Base-by-base conservation (phyloP, 2,113 vertebrate species). In the Cochlearius cochlearius region DNA sequence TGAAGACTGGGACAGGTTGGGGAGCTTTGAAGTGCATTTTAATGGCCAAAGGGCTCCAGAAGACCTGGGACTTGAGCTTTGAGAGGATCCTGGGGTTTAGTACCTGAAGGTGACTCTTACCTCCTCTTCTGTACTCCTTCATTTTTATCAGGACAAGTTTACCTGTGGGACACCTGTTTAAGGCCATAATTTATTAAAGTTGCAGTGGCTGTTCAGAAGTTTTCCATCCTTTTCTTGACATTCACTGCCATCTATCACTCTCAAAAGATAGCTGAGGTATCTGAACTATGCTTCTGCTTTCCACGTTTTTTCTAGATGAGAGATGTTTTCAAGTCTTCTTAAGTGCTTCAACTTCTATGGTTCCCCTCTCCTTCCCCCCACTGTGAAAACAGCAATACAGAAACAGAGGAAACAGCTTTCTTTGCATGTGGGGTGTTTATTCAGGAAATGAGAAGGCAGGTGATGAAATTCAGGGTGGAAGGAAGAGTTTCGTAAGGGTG, bases 401-500 rank as follows among this genome's bases (percentile, higher is more conserved):
- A 93, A 94, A 53, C 18, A 74, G 66, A 94, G 79, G 91, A 93
- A 95, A 56, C 39, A 15, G 38, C 60, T 88, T 73, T 23, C 43
- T 86, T 72, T 83, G 67, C 39, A 20, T 7, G 7, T 59, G 63
- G 19, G 59, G 68, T 93, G 75, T 86, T 94, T 90, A 71, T 92
- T 86, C 39, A 77, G 82, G 92, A 96, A 94, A 60, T 64, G 60
- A 93, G 76, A 71, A 75, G 76, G 86, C 86, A 94, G 76, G 64
- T 96, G 92, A 72, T 95, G 95, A 96, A 96, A 95, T 30, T 77
- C 2, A 1, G 17, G 12, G 43, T 83, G 90, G 75, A 93, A 93
- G 90, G 94, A 96, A 94, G 52, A 38, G 34, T 93, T 96, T 95
- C 73, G 19, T 69, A 83, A 79, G 75, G 26, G 59, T 86, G 39